Conservation (phyloP, 2,797 vertebrate species). For the Paguma larvata region DNA sequence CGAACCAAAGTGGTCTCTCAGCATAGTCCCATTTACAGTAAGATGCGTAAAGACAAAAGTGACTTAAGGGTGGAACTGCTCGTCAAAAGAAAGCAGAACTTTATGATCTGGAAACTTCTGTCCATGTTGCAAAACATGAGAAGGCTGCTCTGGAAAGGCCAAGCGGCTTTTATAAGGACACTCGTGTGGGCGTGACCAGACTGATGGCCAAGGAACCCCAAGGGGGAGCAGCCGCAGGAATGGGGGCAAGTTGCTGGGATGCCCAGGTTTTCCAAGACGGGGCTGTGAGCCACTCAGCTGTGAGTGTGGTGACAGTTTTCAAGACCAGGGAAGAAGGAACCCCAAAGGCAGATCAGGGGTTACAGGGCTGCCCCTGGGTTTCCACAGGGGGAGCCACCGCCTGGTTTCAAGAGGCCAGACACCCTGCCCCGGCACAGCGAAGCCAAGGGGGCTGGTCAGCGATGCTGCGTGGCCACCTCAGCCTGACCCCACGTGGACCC, state of each 20-base stretch:
- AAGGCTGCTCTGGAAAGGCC: background rate
- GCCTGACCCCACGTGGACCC: background rate
- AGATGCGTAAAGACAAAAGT: background rate
- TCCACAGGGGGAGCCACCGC: background rate
- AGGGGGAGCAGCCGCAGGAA: background rate
- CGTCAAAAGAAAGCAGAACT: background rate
- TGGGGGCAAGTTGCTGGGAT: background rate
- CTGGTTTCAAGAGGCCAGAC: background rate
- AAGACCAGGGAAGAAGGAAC: background rate
- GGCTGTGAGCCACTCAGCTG: no score
- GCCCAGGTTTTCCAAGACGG: background rate
- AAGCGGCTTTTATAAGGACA: background rate
- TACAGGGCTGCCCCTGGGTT: background rate
- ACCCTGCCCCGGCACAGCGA: background rate
- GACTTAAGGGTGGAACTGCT: background rate
- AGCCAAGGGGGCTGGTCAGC: background rate
- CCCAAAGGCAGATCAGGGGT: background rate
- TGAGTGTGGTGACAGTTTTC: fast-evolving
- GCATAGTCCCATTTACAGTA: background rate
- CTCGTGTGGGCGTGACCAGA: background rate
- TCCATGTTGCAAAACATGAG: background rate
- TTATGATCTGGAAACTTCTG: background rate
- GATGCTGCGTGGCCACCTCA: background rate
- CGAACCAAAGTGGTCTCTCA: background rate
- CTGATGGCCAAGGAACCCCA: background rate